Evolutionary conservation across 2,888 invertebrate species (phyloP), one percentile per base, ranked within the genome.

Genomic region (Listrodromus nycthemerus): DNA sequence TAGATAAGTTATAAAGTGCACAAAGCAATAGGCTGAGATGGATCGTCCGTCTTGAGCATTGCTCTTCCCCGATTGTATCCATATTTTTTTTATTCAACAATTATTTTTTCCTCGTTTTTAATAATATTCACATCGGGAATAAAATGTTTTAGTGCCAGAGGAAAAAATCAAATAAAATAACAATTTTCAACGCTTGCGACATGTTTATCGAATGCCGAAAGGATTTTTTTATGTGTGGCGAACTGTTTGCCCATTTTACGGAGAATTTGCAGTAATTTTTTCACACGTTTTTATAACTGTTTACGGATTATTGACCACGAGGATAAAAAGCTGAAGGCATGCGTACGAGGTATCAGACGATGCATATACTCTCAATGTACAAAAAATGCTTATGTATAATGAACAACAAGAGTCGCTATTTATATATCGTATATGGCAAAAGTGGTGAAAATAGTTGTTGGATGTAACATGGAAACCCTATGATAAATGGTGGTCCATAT

Each of bases 341-440:
- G 82, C 55, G 77, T 67, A 55, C 74, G 69, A 70, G 70, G 65
- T 77, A 80, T 63, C 76, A 61, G 80, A 83, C 77, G 80, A 81
- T 77, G 70, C 78, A 74, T 74, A 74, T 76, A 70, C 74, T 55
- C 55, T 55, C 55, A 13, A 73, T 58, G 63, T 48, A 27, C n/a
- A 16, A 33, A 61, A 37, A 55, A 45, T 75, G 69, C 73, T 8
- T 65, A 70, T 75, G 27, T 70, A 37, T n/a, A 24, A 8, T 71
- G 37, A 66, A 66, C n/a, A 50, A 10, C 63, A 48, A 58, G 13
- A 65, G 67, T 52, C 24, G 37, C 48, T 41, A 45, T 69, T 73
- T 24, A 61, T 78, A 67, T 30, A 82, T 80, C 80, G 4, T 45
- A 8, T 37, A 24, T 30, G 21, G n/a, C 37, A 21, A 45, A n/a